Base-by-base conservation (phyloP, 2,113 vertebrate genomes). In the Chrysochloris asiatica region DNA sequence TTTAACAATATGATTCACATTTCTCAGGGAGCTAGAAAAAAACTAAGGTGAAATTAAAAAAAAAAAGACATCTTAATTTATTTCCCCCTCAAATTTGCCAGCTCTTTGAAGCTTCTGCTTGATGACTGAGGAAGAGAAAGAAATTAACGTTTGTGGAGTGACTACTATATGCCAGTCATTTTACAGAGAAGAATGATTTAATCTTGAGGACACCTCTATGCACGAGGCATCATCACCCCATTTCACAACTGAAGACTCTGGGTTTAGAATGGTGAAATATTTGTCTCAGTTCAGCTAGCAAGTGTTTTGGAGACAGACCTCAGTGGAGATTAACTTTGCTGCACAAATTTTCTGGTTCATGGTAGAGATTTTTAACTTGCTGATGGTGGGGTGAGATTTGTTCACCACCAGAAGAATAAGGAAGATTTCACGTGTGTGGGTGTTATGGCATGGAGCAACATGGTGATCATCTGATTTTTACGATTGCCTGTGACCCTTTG, bases 271-370 rank as follows among this genome's bases (percentile, higher is more conserved):
- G 86, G 36, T 38, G 50, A 72, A 72, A 30, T 30, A 14, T 50
- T 78, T 22, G 19, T 17, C 26, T 52, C n/a, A 69, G 26, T 50
- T 71, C 61, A 73, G 10, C 26, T 71, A 69, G n/a, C 21, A 83
- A 86, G 33, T 22, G 43, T 82, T 93, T 61, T 84, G 79, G 81
- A 93, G 61, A 67, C 22, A 24, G 67, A 67, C 0, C 56, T 89
- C 61, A 52, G 12, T 30, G 19, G 30, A 83, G 56, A 86, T 92
- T 36, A 65, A 69, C 86, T 92, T 90, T 90, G 79, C 9, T 59
- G 38, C 19, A 33, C 48, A 76, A 11, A 78, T 69, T 85, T 92
- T 21, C 56, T n/a, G 90, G 8, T 90, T 84, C 3, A 4, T 16
- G 17, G 21, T 24, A 52, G 77, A 38, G 56, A 82, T 59, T 63